phyloP scores from a whole-genome alignment of 1,140 invertebrate genomes.

The Drosophila insularis region DNA sequence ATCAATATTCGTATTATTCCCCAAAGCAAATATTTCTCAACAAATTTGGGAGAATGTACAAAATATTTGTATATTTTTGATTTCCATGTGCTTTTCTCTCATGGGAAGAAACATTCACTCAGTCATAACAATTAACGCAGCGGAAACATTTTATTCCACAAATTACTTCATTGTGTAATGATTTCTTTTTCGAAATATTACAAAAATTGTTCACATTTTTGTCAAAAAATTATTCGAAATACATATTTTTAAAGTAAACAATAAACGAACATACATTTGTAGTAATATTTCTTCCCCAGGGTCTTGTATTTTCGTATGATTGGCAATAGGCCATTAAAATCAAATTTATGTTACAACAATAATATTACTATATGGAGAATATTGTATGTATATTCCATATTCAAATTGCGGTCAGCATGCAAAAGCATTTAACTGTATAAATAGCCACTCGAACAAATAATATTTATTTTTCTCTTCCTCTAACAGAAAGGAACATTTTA shows the following conservation, averaged over 20 bases:
- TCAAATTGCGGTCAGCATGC: constrained; percentile 64
- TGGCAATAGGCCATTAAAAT: constrained; percentile 15
- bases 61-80: too few species aligned
- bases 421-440: constrained; percentile 59
- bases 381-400: constrained; percentile 39
- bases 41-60: too few species aligned
- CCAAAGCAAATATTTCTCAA: too few species aligned
- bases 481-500: constrained; percentile 21
- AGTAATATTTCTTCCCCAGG: constrained; percentile 30
- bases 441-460: constrained; percentile 48
- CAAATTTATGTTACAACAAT: constrained; percentile 28
- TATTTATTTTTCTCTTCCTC: constrained; percentile 37
- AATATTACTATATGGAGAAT: background rate
- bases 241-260: background rate
- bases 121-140: too few species aligned
- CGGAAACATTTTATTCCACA: too few species aligned
- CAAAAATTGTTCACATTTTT: constrained; percentile 5
- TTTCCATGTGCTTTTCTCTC: too few species aligned
- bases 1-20: too few species aligned
- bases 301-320: constrained; percentile 8
- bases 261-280: background rate
- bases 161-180: background rate
- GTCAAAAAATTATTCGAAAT: background rate
- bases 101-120: too few species aligned
- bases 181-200: background rate